phyloP scores from a whole-genome alignment of 2,888 invertebrate genomes.

The Halictus quadricinctus region DNA sequence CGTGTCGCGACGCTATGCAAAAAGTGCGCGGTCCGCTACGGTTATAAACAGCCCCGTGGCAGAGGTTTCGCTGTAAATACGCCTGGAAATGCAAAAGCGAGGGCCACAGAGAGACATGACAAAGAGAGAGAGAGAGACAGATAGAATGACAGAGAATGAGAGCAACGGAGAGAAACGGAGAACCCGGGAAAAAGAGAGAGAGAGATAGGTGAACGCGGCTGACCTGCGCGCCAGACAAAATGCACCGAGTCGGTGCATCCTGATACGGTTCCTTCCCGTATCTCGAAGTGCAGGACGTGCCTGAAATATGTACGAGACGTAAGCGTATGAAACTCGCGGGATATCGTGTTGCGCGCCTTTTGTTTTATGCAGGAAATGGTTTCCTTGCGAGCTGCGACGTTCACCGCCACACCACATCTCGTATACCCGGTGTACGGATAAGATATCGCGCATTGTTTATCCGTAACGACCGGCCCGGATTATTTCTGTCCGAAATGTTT shows the following conservation, averaged over 20 bases:
- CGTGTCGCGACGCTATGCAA: constrained; percentile 13
- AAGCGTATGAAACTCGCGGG: constrained; percentile 70
- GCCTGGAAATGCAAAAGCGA: constrained; percentile 20
- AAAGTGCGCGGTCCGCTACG: not conserved
- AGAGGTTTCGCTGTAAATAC: constrained; percentile 32
- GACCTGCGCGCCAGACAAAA: constrained; percentile 48
- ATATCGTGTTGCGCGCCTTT: constrained; percentile 70
- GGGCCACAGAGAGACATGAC: not conserved
- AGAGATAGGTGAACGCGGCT: constrained; percentile 3
- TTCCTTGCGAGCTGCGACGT: constrained; percentile 59
- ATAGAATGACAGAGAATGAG: not conserved
- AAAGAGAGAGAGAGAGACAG: not conserved
- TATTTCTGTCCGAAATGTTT: constrained; percentile 14
- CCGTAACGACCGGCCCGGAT: constrained; percentile 38
- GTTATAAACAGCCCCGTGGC: constrained; percentile 20
- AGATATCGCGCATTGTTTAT: constrained; percentile 51
- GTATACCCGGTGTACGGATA: constrained; percentile 46
- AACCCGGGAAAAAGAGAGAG: not conserved
- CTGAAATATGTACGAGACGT: constrained; percentile 71
- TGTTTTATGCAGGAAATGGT: constrained; percentile 71
- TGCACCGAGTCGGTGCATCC: constrained; percentile 62
- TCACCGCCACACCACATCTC: constrained; percentile 39
- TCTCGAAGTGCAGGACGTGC: constrained; percentile 64
- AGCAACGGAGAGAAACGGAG: not conserved
- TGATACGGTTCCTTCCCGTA: constrained; percentile 65